Base-by-base conservation (phyloP, 2,888 invertebrate species). In the Oeneis ivallda region DNA sequence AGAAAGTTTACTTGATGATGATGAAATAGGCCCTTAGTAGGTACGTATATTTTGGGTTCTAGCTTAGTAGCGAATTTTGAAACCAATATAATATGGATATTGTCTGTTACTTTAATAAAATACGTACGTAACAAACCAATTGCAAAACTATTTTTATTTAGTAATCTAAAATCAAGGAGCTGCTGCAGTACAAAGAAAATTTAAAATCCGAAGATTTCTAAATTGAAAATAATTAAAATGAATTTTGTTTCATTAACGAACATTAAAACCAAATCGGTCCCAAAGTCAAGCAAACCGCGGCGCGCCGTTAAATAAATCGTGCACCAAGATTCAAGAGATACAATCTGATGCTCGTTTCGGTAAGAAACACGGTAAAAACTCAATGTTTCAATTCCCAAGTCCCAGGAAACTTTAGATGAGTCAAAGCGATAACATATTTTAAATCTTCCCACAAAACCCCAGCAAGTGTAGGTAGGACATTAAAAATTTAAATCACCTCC, bases 351-450 rank as follows among this genome's bases (percentile, higher is more conserved):
- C 15, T 53, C 47, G 63, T 54, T 60, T 66, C 59, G 56, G 63
- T 65, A 61, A 70, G 71, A 71, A 72, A 74, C 62, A 73, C 76
- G 62, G 69, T 62, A 71, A 72, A 73, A 73, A 74, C 62, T 73
- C 77, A 88, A 91, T 89, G 90, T 90, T 91, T 90, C 88, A 90
- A 91, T 90, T 85, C 87, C 78, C 74, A 71, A 68, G 72, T 74
- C 79, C 72, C 75, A 78, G 81, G 80, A 83, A 84, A 85, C 80
- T 79, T 76, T 72, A 76, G 86, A 87, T 84, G 79, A 68, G 67
- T 54, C 70, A 56, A 47, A 70, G 67, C 71, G 76, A 77, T 76
- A 76, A 76, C 47, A 73, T 72, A 71, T 71, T 64, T 66, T 69
- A 58, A 49, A 43, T n/a, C n/a, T 43, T 37, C 37, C 37, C 37